phyloP scores from a whole-genome alignment of 2,797 vertebrate species.

The Gobionotothen gibberifrons region DNA sequence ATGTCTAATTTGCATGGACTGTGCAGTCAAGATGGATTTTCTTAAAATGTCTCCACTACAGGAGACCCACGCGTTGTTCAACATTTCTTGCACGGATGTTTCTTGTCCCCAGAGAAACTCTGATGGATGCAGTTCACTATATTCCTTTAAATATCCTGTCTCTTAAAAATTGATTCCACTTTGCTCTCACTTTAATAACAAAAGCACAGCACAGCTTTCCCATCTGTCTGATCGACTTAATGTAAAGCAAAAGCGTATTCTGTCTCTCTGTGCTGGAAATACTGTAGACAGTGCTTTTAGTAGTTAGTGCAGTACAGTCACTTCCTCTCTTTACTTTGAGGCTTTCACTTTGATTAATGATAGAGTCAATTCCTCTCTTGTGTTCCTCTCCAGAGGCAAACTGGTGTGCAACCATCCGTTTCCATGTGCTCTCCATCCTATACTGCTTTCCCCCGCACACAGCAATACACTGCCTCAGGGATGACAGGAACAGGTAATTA shows the following conservation, averaged over 20 bases:
- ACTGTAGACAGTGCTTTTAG: slow-evolving; percentile 57
- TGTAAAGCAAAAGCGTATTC: slow-evolving; percentile 62
- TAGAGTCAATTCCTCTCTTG: slow-evolving; percentile 34
- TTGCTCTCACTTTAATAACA: slow-evolving; percentile 41
- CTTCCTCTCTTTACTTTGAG: slow-evolving; percentile 58
- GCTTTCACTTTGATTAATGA: slow-evolving; percentile 75
- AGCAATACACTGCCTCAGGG: slow-evolving; percentile 43
- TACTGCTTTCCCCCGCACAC: neutral
- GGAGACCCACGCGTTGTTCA: slow-evolving; percentile 27
- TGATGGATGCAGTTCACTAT: slow-evolving; percentile 35
- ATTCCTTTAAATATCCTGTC: slow-evolving; percentile 36
- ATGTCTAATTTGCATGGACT: slow-evolving; percentile 52
- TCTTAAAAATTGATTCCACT: slow-evolving; percentile 33
- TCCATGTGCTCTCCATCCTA: slow-evolving; percentile 46
- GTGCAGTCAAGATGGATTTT: slow-evolving; percentile 40
- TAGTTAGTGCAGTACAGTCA: slow-evolving; percentile 35
- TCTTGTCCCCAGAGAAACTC: slow-evolving; percentile 35
- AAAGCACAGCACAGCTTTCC: slow-evolving; percentile 35
- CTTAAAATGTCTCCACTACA: slow-evolving; percentile 45
- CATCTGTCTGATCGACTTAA: slow-evolving; percentile 47
- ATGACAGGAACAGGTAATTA: slow-evolving; percentile 58
- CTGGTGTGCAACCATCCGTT: slow-evolving; percentile 55
- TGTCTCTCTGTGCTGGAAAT: slow-evolving; percentile 41
- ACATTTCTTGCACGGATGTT: slow-evolving; percentile 25
- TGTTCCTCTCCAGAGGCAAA: slow-evolving; percentile 48